Percentiles rank a stretch among this genome's conserved stretches.
Evolutionary conservation across 2,888 invertebrate species (phyloP).

Genomic region (Platycnemis pennipes): DNA sequence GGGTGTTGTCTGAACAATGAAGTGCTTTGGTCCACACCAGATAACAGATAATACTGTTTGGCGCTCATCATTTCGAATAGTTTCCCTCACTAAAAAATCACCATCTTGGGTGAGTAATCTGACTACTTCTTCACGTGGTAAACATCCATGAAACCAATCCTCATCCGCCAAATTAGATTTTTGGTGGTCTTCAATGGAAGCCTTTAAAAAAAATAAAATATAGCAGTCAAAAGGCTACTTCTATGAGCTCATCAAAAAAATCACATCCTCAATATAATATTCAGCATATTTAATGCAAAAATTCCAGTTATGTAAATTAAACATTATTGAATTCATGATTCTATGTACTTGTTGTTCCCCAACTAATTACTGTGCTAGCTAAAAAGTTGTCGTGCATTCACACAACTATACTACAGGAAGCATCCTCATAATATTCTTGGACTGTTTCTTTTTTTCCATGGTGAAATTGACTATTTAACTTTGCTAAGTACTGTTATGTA

Average conservation of each 20-base stretch:
- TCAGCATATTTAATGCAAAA: not conserved
- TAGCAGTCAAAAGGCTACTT: not conserved
- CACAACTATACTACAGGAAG: too few relatives aligned
- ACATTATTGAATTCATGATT: too few relatives aligned
- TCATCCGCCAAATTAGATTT: slow-evolving; percentile 85
- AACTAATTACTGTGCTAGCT: too few relatives aligned
- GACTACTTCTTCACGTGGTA: slow-evolving; percentile 97
- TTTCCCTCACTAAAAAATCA: slow-evolving; percentile 96
- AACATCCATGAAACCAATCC: slow-evolving; percentile 98
- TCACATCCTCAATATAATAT: too few relatives aligned
- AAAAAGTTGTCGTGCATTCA: too few relatives aligned
- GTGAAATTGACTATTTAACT: too few relatives aligned
- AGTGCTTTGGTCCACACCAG: slow-evolving; percentile 96
- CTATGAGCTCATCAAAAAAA: too few relatives aligned
- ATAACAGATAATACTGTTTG: slow-evolving; percentile 97
- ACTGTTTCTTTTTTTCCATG: too few relatives aligned
- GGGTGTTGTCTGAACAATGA: slow-evolving; percentile 96
- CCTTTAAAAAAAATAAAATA: slow-evolving; percentile 40
- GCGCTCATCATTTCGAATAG: slow-evolving; percentile 93
- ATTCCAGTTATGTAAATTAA: not conserved
- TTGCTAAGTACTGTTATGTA: too few relatives aligned
- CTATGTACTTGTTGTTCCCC: too few relatives aligned
- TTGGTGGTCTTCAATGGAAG: not conserved
- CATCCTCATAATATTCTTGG: too few relatives aligned
- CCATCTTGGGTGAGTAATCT: slow-evolving; percentile 94